Conservation (phyloP, 2,797 vertebrate species). For the Chiloscyllium punctatum region DNA sequence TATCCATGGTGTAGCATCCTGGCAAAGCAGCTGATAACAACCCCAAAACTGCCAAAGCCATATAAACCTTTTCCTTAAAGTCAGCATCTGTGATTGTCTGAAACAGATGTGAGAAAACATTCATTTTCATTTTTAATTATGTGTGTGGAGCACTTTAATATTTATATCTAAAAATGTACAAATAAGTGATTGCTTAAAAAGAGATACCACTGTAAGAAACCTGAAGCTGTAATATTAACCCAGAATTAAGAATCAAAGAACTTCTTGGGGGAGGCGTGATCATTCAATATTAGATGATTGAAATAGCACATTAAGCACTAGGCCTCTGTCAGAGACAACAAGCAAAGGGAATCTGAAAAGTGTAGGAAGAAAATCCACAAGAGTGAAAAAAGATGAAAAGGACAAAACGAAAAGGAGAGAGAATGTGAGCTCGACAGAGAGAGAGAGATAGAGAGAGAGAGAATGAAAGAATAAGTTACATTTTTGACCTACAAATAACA, state of each 20-base stretch:
- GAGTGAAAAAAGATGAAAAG: not conserved
- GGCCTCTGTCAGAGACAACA: not conserved
- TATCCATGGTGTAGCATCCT: slow-evolving; percentile 80
- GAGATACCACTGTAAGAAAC: not conserved
- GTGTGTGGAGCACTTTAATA: no score
- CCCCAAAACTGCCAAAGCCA: slow-evolving; percentile 65
- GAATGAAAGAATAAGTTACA: no score
- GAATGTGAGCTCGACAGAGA: no score
- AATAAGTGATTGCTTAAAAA: not conserved
- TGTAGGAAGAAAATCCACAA: not conserved
- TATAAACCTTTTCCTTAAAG: slow-evolving; percentile 62
- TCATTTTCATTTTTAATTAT: not conserved
- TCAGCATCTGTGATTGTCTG: slow-evolving; percentile 62
- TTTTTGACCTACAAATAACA: no score
- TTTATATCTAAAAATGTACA: not conserved
- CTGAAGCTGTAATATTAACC: not conserved
- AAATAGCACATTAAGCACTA: not conserved
- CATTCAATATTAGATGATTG: not conserved
- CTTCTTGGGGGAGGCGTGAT: not conserved
- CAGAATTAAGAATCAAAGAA: not conserved
- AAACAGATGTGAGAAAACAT: not conserved
- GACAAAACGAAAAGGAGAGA: not conserved
- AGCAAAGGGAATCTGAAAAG: not conserved
- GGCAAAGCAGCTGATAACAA: slow-evolving; percentile 75
- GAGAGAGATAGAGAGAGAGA: no score